phyloP scores from a whole-genome alignment of 2,888 invertebrate species.

The Oscheius onirici region DNA sequence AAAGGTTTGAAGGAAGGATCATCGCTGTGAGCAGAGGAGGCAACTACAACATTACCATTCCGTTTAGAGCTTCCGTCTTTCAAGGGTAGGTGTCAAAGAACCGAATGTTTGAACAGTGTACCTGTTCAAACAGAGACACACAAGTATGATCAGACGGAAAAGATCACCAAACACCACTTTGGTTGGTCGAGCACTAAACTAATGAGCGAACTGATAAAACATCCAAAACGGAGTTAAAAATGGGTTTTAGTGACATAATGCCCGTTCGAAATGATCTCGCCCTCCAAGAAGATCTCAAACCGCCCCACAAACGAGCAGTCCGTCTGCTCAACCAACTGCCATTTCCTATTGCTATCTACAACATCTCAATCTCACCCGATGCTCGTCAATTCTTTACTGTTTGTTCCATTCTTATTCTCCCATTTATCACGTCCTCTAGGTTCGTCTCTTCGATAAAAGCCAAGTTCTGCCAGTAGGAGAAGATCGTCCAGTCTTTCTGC shows the following conservation, averaged over 20 bases:
- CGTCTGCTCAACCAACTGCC: slow-evolving; percentile 81
- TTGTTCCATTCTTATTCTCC: background rate
- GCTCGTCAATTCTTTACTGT: slow-evolving; percentile 71
- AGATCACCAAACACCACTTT: background rate
- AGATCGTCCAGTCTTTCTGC: slow-evolving; percentile 55
- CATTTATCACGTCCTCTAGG: slow-evolving; percentile 29
- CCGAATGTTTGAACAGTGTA: no score
- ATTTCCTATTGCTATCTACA: slow-evolving; percentile 81
- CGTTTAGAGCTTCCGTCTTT: slow-evolving; percentile 77
- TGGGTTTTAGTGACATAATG: slow-evolving; percentile 36
- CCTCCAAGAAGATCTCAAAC: slow-evolving; percentile 45
- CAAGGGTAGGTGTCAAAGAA: slow-evolving; percentile 72
- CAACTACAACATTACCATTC: slow-evolving; percentile 77
- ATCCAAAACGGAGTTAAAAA: background rate
- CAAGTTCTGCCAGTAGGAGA: slow-evolving; percentile 55
- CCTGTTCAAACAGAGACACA: no score
- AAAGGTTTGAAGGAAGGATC: slow-evolving; percentile 72
- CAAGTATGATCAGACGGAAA: no score
- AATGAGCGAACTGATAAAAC: no score
- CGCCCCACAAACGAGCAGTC: slow-evolving; percentile 47
- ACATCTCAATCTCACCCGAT: slow-evolving; percentile 79
- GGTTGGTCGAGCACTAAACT: background rate
- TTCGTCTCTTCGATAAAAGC: slow-evolving; percentile 47
- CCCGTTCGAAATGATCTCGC: slow-evolving; percentile 50
- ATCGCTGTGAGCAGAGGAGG: slow-evolving; percentile 75